Conservation (phyloP, 2,888 invertebrate genomes). For the Nudaria mundana region DNA sequence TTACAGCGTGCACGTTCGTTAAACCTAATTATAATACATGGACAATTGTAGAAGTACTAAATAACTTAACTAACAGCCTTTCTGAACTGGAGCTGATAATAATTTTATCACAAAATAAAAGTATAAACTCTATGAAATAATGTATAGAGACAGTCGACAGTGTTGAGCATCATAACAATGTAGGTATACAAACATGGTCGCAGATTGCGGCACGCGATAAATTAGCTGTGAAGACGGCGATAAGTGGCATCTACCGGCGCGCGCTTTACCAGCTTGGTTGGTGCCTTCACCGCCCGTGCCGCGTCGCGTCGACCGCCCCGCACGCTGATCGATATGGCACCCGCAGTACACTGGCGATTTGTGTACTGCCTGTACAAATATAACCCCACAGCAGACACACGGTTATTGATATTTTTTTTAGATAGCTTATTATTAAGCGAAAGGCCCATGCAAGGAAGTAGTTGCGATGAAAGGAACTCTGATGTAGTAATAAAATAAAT, state of each 20-base stretch:
- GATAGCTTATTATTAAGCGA: conserved; percentile 17
- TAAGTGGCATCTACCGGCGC: conserved; percentile 62
- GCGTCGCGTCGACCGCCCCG: conserved; percentile 13
- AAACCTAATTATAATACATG: too few species aligned
- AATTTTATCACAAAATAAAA: conserved; percentile 33
- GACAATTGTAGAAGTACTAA: too few species aligned
- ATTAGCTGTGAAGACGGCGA: conserved; percentile 75
- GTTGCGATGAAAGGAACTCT: too few species aligned
- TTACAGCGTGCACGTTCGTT: too few species aligned
- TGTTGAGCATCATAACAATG: conserved; percentile 45
- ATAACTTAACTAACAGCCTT: too few species aligned
- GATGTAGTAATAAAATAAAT: too few species aligned
- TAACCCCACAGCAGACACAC: conserved; percentile 36
- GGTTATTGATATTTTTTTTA: conserved; percentile 40
- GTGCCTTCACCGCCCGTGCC: conserved; percentile 23
- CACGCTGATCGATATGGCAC: conserved; percentile 46
- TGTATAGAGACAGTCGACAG: conserved; percentile 35
- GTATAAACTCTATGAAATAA: conserved; percentile 23
- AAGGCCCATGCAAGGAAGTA: too few species aligned
- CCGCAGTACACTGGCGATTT: conserved; percentile 48
- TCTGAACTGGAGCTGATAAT: conserved; percentile 31
- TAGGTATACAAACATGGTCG: conserved; percentile 54
- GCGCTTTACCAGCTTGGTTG: conserved; percentile 40
- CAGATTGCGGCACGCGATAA: conserved; percentile 70
- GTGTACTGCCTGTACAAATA: conserved; percentile 26